phyloP scores from a whole-genome alignment of 2,888 invertebrate species.

The Agonopterix subpropinquella region DNA sequence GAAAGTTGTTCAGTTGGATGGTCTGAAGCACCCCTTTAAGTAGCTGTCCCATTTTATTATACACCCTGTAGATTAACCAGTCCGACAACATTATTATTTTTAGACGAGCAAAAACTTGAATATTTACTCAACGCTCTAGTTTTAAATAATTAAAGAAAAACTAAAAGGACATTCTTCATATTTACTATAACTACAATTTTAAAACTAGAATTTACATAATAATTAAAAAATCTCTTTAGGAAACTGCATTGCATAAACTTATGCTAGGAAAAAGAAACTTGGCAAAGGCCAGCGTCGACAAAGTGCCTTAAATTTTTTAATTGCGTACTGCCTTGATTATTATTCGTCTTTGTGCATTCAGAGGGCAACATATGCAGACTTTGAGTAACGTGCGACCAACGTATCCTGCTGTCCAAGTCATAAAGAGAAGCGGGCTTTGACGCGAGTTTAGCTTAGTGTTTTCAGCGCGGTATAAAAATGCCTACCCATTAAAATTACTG shows the following conservation, averaged over 20 bases:
- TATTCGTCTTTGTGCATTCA: slow-evolving; percentile 70
- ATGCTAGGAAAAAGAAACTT: slow-evolving; percentile 33
- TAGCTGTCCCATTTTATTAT: no score
- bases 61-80: no score
- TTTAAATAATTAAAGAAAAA: no score
- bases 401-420: slow-evolving; percentile 15
- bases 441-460: no score
- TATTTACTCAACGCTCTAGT: no score
- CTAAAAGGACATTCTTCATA: no score
- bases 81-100: no score
- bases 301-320: slow-evolving; percentile 75
- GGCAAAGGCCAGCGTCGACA: slow-evolving; percentile 48
- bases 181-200: no score
- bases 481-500: neutral
- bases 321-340: slow-evolving; percentile 66
- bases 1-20: no score
- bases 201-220: slow-evolving; percentile 7
- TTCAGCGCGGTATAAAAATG: neutral
- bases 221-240: slow-evolving; percentile 13
- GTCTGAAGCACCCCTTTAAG: no score
- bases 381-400: slow-evolving; percentile 40
- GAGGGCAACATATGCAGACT: slow-evolving; percentile 51
- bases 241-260: slow-evolving; percentile 27
- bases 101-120: no score
- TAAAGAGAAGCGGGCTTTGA: slow-evolving; percentile 11